phyloP scores from a whole-genome alignment of 2,113 vertebrate genomes.

The Ia io region DNA sequence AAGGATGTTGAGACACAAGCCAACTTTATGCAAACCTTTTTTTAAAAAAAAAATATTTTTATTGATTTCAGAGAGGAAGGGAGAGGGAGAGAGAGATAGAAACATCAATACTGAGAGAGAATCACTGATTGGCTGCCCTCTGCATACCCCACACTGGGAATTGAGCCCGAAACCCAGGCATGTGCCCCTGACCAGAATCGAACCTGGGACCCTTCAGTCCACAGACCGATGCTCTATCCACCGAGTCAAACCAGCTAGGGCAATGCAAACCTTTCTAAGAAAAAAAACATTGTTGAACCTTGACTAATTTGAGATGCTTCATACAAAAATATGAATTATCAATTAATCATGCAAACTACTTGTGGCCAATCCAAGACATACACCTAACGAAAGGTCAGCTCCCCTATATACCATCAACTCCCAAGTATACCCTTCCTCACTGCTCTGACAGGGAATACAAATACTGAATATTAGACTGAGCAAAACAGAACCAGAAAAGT shows the following conservation, averaged over 20 bases:
- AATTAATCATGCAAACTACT: not conserved
- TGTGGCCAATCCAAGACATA: not conserved
- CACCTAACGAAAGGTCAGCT: not conserved
- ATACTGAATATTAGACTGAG: conserved; percentile 8
- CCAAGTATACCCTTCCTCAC: not conserved
- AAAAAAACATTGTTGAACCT: not conserved
- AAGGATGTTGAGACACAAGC: not conserved
- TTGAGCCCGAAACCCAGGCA: no score
- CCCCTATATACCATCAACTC: not conserved
- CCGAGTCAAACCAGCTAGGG: no score
- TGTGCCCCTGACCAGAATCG: no score
- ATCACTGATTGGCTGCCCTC: no score
- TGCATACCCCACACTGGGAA: no score
- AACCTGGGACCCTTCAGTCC: no score
- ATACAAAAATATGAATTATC: not conserved
- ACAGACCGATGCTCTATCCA: no score
- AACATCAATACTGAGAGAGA: no score
- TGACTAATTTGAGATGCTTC: conserved; percentile 6
- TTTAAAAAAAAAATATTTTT: not conserved
- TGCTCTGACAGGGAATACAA: not conserved
- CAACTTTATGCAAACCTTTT: not conserved
- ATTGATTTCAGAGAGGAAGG: no score
- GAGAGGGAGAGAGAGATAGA: no score
- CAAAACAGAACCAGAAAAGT: conserved; percentile 36
- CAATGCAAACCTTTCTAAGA: not conserved